These are phyloP conservation scores for Papilio helenus DNA, from an alignment of 1,140 invertebrate genomes.

Conservation along the genomic window DNA sequence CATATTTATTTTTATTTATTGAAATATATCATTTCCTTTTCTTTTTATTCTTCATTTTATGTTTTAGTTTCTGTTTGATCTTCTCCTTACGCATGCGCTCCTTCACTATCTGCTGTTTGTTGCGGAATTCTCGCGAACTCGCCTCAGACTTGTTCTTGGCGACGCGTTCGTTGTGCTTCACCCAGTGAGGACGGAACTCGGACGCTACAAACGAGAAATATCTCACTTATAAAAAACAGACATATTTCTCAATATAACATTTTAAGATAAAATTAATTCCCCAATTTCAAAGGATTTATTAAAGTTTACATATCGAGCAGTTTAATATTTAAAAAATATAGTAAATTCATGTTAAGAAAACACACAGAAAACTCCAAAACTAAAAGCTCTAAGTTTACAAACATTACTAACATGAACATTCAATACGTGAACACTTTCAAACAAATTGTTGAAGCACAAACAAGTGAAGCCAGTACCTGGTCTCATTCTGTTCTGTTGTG, in stretches of 20 bases:
- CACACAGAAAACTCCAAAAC: too few relatives aligned
- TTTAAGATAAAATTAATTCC: too few relatives aligned
- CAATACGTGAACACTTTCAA: too few relatives aligned
- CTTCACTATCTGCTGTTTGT: slow-evolving; percentile 81
- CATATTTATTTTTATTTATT: not conserved
- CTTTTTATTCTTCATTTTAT: slow-evolving; percentile 70
- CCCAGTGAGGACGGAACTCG: slow-evolving; percentile 81
- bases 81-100: slow-evolving; percentile 78
- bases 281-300: too few relatives aligned
- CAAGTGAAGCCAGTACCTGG: not conserved
- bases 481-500: slow-evolving; percentile 45
- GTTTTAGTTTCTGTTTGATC: slow-evolving; percentile 74
- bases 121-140: slow-evolving; percentile 68
- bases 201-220: slow-evolving; percentile 58
- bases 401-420: too few relatives aligned
- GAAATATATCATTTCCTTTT: slow-evolving; percentile 60
- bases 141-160: slow-evolving; percentile 70
- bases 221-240: slow-evolving; percentile 34
- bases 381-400: too few relatives aligned
- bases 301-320: too few relatives aligned
- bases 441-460: too few relatives aligned
- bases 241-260: not conserved
- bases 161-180: slow-evolving; percentile 79
- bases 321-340: too few relatives aligned
- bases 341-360: too few relatives aligned